A percentile compares a stretch with the other conserved stretches of the same genome.
These are phyloP conservation scores for Champsocephalus esox DNA, from an alignment of 2,797 vertebrate species.

Conservation along the genomic window DNA sequence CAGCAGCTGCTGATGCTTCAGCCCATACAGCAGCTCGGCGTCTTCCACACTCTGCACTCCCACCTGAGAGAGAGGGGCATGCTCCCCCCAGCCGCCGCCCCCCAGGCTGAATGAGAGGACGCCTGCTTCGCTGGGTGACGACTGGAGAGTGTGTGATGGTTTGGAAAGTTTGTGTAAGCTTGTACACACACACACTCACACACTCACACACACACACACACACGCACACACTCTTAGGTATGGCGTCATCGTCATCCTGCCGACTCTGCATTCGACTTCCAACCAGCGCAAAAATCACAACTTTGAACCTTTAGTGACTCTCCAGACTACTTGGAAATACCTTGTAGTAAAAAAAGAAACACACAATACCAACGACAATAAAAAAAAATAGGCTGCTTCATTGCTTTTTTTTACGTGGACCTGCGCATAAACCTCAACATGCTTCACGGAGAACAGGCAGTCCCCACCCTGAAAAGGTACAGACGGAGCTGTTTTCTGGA, in stretches of 20 bases:
- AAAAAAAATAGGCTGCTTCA: neutral
- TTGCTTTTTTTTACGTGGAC: conserved; percentile 48
- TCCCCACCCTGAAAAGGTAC: conserved; percentile 14
- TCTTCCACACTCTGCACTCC: conserved; percentile 92
- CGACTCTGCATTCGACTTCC: conserved; percentile 37
- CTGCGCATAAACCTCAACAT: conserved; percentile 22
- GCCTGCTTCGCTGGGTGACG: neutral
- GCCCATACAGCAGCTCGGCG: conserved; percentile 92
- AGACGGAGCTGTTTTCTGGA: conserved; percentile 33
- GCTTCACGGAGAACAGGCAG: neutral
- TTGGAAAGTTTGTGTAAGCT: conserved; percentile 40
- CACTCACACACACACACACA: neutral
- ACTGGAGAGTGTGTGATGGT: conserved; percentile 11
- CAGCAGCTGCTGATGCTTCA: conserved; percentile 95
- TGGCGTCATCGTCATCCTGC: conserved; percentile 35
- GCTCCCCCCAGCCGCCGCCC: conserved; percentile 82
- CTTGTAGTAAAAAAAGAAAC: conserved; percentile 5
- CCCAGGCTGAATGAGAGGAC: conserved; percentile 71
- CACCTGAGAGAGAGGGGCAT: conserved; percentile 91
- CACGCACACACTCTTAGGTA: neutral
- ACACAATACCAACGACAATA: neutral
- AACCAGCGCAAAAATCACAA: conserved; percentile 38
- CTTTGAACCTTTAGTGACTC: conserved; percentile 36
- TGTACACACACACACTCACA: conserved; percentile 7
- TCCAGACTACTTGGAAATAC: conserved; percentile 17